These are phyloP conservation scores for Halocynthia aurantium DNA, from an alignment of 23 tunicate genomes.

Conservation along the genomic window DNA sequence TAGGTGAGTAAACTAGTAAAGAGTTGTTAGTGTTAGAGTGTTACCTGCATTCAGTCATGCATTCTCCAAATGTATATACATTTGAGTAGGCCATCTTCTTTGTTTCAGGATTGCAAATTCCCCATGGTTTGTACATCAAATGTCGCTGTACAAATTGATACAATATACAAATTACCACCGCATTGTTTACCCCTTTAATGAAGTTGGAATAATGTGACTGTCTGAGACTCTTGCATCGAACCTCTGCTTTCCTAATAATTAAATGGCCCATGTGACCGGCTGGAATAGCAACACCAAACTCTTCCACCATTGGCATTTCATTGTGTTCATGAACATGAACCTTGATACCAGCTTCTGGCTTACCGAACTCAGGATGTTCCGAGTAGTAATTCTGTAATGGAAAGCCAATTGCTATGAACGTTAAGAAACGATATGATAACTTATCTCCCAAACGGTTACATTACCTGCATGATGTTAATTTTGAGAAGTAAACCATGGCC, in stretches of 20 bases:
- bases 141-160: conserved; percentile 13
- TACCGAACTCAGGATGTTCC: conserved; percentile 30
- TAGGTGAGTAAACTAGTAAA: no score
- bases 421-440: no score
- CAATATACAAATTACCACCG: no score
- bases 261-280: conserved; percentile 42
- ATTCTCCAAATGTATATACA: conserved; percentile 33
- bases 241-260: conserved; percentile 31
- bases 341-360: conserved; percentile 47
- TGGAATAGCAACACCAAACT: conserved; percentile 33
- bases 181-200: no score
- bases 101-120: conserved; percentile 22
- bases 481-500: conserved; percentile 34
- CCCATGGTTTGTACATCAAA: conserved; percentile 54
- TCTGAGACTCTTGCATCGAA: neutral
- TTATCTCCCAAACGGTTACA: no score
- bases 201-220: no score
- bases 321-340: conserved; percentile 36
- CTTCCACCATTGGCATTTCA: conserved; percentile 36
- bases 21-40: neutral
- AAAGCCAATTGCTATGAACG: neutral
- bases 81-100: conserved; percentile 22
- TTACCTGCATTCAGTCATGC: conserved; percentile 53
- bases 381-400: conserved; percentile 23
- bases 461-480: conserved; percentile 41